Conservation (phyloP, 23 tunicate genomes). For the Oikopleura albicans region DNA sequence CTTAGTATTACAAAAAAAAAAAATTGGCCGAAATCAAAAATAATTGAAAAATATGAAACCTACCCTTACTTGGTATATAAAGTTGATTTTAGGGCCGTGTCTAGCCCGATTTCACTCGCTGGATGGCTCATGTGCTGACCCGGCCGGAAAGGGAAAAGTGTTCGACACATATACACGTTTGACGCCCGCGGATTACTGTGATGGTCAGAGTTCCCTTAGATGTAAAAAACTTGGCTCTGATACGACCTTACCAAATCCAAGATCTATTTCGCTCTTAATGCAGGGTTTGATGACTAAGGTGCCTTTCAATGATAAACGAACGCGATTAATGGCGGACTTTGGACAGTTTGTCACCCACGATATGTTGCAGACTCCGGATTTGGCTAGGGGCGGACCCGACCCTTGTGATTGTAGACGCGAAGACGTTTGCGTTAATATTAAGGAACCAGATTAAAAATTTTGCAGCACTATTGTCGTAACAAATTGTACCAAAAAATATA, state of each 20-base stretch:
- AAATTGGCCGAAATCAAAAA: too few relatives aligned
- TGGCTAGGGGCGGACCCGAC: not conserved
- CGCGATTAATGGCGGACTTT: slow-evolving; percentile 4
- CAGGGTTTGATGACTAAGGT: not conserved
- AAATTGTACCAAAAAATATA: too few relatives aligned
- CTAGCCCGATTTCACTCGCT: not conserved
- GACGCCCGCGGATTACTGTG: not conserved
- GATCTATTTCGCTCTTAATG: not conserved
- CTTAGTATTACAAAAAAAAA: too few relatives aligned
- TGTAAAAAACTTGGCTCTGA: not conserved
- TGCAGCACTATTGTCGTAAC: too few relatives aligned
- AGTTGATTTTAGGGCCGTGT: not conserved
- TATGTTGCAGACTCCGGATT: not conserved
- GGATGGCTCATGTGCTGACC: not conserved
- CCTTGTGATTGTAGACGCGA: not conserved
- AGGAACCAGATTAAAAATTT: not conserved
- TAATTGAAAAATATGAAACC: too few relatives aligned
- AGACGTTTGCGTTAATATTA: not conserved
- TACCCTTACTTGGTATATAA: too few relatives aligned
- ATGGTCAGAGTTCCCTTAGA: not conserved
- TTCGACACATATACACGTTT: not conserved
- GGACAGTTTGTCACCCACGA: slow-evolving; percentile 16
- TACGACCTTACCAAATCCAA: not conserved
- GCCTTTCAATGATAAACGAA: not conserved
- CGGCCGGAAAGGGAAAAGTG: not conserved